phyloP scores from a whole-genome alignment of 2,113 vertebrate species.

The Tychaedon coryphoeus region DNA sequence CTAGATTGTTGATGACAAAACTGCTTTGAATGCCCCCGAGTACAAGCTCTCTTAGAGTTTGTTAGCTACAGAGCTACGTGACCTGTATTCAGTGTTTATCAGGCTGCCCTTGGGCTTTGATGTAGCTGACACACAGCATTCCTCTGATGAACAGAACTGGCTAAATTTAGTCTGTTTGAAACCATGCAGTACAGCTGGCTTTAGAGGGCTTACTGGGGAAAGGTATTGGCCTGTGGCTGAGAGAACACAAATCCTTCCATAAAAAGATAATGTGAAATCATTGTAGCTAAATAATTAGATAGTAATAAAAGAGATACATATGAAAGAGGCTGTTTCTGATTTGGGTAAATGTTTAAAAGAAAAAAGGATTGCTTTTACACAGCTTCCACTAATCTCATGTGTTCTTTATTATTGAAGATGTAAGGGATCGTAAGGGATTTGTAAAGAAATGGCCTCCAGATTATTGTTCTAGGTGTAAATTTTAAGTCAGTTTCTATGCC shows the following conservation, averaged over 20 bases:
- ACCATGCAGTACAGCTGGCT: slow-evolving; percentile 73
- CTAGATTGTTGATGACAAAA: slow-evolving; percentile 87
- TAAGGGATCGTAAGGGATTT: not conserved
- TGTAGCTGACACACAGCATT: slow-evolving; percentile 83
- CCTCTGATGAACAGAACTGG: slow-evolving; percentile 81
- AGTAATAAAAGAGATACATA: not conserved
- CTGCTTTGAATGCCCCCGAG: slow-evolving; percentile 84
- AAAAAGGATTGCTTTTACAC: not conserved
- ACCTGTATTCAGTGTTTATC: slow-evolving; percentile 85
- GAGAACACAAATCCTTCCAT: slow-evolving; percentile 63
- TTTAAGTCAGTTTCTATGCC: slow-evolving; percentile 15
- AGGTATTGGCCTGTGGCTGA: slow-evolving; percentile 64
- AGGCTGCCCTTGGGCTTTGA: slow-evolving; percentile 82
- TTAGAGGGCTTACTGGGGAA: slow-evolving; percentile 69
- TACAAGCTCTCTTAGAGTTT: slow-evolving; percentile 80
- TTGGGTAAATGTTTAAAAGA: not conserved
- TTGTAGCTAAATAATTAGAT: slow-evolving; percentile 20
- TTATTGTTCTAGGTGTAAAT: slow-evolving; percentile 39
- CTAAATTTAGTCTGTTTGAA: slow-evolving; percentile 86
- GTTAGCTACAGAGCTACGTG: slow-evolving; percentile 85
- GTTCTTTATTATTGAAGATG: slow-evolving; percentile 8
- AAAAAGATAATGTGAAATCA: slow-evolving; percentile 40
- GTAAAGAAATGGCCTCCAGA: slow-evolving; percentile 20
- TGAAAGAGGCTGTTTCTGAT: not conserved
- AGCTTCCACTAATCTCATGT: slow-evolving; percentile 11